phyloP scores from a whole-genome alignment of 2,888 invertebrate species.

The Chloroclysta siterata region DNA sequence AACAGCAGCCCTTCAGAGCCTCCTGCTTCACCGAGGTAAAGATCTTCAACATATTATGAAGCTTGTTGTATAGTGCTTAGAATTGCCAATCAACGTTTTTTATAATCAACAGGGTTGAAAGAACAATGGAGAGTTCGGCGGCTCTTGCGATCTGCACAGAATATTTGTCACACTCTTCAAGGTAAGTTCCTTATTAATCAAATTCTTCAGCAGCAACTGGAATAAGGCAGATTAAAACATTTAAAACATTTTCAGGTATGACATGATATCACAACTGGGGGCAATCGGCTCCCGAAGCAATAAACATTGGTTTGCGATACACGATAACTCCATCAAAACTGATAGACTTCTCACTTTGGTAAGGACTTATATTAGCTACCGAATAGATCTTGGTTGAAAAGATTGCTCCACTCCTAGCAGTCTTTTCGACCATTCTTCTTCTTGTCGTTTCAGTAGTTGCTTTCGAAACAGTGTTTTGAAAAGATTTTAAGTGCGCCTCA shows the following conservation, averaged over 20 bases:
- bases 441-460: no score
- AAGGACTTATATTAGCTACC: constrained; percentile 32
- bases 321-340: constrained; percentile 91
- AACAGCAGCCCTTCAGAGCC: constrained; percentile 78
- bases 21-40: constrained; percentile 73
- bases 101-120: constrained; percentile 59
- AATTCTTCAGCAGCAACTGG: not conserved
- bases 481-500: no score
- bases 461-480: no score
- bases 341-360: constrained; percentile 90
- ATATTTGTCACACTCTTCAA: constrained; percentile 71
- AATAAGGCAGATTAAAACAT: not conserved
- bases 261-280: constrained; percentile 91
- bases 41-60: constrained; percentile 7
- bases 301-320: constrained; percentile 96
- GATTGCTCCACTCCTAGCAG: no score
- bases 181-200: constrained; percentile 51
- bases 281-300: constrained; percentile 93
- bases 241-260: constrained; percentile 83
- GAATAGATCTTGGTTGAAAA: no score
- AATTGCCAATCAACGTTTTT: not conserved
- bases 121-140: constrained; percentile 77
- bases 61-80: not conserved
- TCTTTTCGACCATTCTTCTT: no score
- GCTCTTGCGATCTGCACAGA: constrained; percentile 77